Evolutionary conservation across 1,140 invertebrate species (phyloP).

Genomic region (Holcopasites calliopsidis): DNA sequence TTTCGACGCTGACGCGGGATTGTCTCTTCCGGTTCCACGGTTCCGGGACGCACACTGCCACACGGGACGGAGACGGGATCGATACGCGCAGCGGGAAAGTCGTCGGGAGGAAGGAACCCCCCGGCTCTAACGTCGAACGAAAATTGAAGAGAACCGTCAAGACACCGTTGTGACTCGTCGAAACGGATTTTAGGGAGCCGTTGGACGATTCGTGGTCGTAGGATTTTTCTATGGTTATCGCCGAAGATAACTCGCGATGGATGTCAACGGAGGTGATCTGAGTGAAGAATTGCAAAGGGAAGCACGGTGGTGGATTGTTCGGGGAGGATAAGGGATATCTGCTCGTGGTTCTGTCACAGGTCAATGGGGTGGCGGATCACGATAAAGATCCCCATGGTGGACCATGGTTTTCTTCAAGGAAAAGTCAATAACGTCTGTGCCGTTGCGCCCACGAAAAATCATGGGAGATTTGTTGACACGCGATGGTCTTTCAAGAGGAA

Average conservation of each 20-base stretch:
- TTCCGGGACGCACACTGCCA: slow-evolving; percentile 11
- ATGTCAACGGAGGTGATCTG: not conserved
- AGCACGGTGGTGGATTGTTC: not conserved
- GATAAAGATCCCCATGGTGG: not conserved
- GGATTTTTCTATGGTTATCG: not conserved
- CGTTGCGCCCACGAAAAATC: too few relatives aligned
- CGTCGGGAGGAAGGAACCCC: not conserved
- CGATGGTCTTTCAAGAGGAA: not conserved
- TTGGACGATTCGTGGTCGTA: not conserved
- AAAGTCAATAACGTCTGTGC: not conserved
- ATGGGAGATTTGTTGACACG: too few relatives aligned
- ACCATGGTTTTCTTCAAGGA: not conserved
- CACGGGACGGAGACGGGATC: not conserved
- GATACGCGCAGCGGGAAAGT: not conserved
- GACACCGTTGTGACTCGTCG: not conserved
- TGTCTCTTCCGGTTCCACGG: not conserved
- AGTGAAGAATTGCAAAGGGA: not conserved
- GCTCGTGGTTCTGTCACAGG: not conserved
- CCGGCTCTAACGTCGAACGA: too few relatives aligned
- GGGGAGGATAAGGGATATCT: too few relatives aligned
- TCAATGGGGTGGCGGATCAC: not conserved
- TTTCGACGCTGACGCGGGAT: slow-evolving; percentile 3
- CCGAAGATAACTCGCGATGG: not conserved
- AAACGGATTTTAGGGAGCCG: not conserved
- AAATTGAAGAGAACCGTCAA: not conserved